Base-by-base conservation (phyloP, 2,797 vertebrate genomes). In the Parambassis ranga region DNA sequence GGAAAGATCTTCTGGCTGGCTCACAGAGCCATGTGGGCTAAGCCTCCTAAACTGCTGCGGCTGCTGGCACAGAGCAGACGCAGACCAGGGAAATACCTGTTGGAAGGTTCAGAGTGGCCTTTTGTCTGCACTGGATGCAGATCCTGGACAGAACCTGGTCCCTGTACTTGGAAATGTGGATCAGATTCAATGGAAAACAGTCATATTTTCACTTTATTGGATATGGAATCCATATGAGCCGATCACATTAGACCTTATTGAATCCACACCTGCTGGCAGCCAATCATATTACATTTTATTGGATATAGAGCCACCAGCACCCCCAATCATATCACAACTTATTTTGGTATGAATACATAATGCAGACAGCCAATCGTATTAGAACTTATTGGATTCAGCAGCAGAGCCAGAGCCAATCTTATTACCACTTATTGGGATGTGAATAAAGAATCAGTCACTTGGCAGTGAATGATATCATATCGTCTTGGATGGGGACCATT, bases 271-370 rank as follows among this genome's bases (percentile, higher is more conserved):
- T 16, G 30, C 68, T 69, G 57, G 65, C 68, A 75, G 71, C 85
- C 87, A 85, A 74, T 88, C 66, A 41, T 24, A 76, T 89, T 75
- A 75, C 16, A 47, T 58, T 20, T 63, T 80, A 80, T 87, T 86
- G 51, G 58, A 73, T 86, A 67, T 58, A 55, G 53, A 82, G 39
- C 50, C 71, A 60, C 27, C 36, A 10, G 58, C 52, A 13, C 48
- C 50, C 50, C 66, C 48, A 37, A 74, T 75, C 56, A 38, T 41
- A 81, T 84, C 86, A 66, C 46, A 73, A 52, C 70, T 77, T 72
- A 51, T 80, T 83, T 71, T 66, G 39, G 64, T 67, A 37, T 65
- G 75, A 82, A 86, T 80, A 33, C 47, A 72, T 85, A 84, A 88
- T 79, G 61, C 35, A 70, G 80, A 81, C 86, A 78, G 80, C 73